Conservation (phyloP, 2,113 vertebrate species). For the Callipepla squamata region DNA sequence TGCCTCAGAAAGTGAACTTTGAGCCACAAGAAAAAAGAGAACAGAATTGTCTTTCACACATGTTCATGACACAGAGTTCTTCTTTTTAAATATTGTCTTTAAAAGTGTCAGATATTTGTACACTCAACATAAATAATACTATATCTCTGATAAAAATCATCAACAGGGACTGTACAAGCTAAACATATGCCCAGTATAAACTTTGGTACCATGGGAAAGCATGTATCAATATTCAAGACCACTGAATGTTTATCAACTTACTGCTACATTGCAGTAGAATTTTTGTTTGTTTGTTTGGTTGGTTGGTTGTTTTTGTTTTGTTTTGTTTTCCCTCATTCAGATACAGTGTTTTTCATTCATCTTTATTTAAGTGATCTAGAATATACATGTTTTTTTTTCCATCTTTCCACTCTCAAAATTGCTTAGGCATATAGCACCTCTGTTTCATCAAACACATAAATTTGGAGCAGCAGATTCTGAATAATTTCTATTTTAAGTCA, state of each 20-base stretch:
- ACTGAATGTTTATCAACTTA: not conserved
- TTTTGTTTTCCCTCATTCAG: not conserved
- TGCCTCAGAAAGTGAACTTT: too few species aligned
- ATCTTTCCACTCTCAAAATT: not conserved
- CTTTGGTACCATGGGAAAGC: not conserved
- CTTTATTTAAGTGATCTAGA: not conserved
- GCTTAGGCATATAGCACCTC: not conserved
- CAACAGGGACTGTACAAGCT: not conserved
- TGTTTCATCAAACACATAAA: not conserved
- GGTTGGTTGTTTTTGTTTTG: too few species aligned
- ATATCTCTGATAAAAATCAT: not conserved
- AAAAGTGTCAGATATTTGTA: not conserved
- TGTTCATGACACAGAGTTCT: not conserved
- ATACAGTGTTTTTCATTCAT: not conserved
- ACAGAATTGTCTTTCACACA: too few species aligned
- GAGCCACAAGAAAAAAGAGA: too few species aligned
- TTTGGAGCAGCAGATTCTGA: not conserved
- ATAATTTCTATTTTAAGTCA: not conserved
- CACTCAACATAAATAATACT: not conserved
- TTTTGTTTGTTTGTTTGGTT: too few species aligned
- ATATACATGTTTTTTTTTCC: not conserved
- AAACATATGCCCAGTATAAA: not conserved
- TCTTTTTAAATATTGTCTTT: not conserved
- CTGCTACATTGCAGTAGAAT: not conserved
- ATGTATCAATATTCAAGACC: not conserved